Evolutionary conservation across 2,797 vertebrate genomes (phyloP), one percentile per base, ranked within the genome.

Genomic region (Cirrhinus mrigala): DNA sequence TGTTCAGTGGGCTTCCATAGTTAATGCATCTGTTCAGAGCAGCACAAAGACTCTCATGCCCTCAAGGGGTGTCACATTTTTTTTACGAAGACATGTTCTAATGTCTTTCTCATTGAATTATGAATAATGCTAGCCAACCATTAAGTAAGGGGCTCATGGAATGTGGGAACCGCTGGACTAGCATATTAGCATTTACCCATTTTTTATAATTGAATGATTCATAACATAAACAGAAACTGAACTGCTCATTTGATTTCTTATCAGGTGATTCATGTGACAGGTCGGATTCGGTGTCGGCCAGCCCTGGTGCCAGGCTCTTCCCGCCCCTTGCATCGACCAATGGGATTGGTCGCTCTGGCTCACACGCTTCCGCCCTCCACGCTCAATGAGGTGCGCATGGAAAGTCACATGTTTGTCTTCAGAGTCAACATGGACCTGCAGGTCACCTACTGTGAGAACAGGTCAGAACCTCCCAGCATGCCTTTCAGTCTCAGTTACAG

Each of bases 361-460:
- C 97, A 97, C 94, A 96, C 97, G 0, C 92, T 98, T 78, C 97
- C 97, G 0, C 97, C 97, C 0, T 96, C 97, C 90, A 96, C 96
- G 0, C 95, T 97, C 62, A 96, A 96, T 11, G 97, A 98, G 92
- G 96, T 98, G 85, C 96, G 97, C 20, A 97, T 97, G 76, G 97
- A 98, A 82, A 96, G 96, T 85, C 95, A 98, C 12, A 97, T 96
- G 96, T 96, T 97, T 60, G 97, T 98, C 86, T 97, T 97, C 90
- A 94, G 97, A 22, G 96, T 98, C 90, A 97, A 96, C 94, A 96
- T 97, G 95, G 96, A 96, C 85, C 94, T 98, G 56, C 97, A 97
- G 94, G 96, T 98, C 92, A 96, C 97, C 56, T 97, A 97, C 82
- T 98, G 97, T 85, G 97, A 98, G 93, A 98, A 97, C 96, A 97